Evolutionary conservation across 2,113 vertebrate species (phyloP), one percentile per base, ranked within the genome.

Genomic region (Paramisgurnus dabryanus): DNA sequence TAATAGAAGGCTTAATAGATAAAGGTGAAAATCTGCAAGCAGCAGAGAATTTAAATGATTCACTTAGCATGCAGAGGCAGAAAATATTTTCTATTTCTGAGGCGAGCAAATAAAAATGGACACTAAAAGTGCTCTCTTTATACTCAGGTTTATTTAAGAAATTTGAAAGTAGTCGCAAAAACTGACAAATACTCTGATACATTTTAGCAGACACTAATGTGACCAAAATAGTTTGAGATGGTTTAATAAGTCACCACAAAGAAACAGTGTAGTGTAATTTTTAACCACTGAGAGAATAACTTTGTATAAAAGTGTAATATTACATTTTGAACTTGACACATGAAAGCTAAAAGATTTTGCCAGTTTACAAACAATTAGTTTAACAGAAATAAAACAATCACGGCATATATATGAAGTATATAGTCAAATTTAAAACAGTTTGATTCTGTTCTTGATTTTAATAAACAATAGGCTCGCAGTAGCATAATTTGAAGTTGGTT

Each of bases 81-180:
- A 43, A 81, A 13, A 76, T 45, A 79, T 43, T 11, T 71, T 82
- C 9, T 77, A 67, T 58, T 67, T 67, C 66, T 13, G 61, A 69
- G 65, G 13, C 8, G 18, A 79, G 12, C 40, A 86, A 83, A 81
- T 78, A 83, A 78, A 39, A 74, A 79, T 58, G 40, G 82, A 86
- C 79, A 86, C 76, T 81, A 79, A 83, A 75, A n/a, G 57, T 49
- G 60, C 18, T 67, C 79, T 78, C 60, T 65, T 79, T 85, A 64
- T 45, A 83, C 57, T 80, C 66, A 67, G 68, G 67, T 86, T 86
- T 86, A 83, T 86, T 85, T 83, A 17, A 68, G 58, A 78, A 49
- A 34, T 80, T 84, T 53, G 50, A 70, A 77, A 83, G 13, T 60
- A 67, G 39, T 7, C 65, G 40, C 53, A 50, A 55, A 72, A 66